Conservation (phyloP, 1,140 invertebrate species). For the Pseudomyrmex gracilis region DNA sequence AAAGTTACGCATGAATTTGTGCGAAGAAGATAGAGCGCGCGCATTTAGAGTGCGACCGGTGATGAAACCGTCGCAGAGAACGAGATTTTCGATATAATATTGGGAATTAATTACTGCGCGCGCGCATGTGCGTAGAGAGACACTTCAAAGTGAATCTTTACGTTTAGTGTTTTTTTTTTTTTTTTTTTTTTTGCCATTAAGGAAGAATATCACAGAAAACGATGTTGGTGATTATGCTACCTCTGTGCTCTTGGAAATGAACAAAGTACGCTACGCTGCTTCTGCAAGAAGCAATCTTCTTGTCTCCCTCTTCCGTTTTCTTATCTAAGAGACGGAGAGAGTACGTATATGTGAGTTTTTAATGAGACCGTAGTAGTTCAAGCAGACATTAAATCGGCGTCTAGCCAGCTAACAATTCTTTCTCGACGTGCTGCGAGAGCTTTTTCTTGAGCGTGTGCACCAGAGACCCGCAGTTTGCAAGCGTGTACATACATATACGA, state of each 20-base stretch:
- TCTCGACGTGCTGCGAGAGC: background rate
- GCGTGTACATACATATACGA: background rate
- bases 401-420: slow-evolving; percentile 63
- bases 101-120: background rate
- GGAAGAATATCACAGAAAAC: slow-evolving; percentile 63
- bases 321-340: slow-evolving; percentile 57
- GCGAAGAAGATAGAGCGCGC: background rate
- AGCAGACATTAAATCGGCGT: slow-evolving; percentile 72
- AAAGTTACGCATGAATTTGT: no score
- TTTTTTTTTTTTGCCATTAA: slow-evolving; percentile 65
- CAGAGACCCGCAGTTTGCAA: slow-evolving; percentile 24
- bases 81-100: slow-evolving; percentile 14
- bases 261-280: slow-evolving; percentile 61
- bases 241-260: slow-evolving; percentile 67
- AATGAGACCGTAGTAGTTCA: slow-evolving; percentile 67
- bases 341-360: slow-evolving; percentile 59
- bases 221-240: slow-evolving; percentile 69
- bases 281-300: slow-evolving; percentile 61
- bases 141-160: slow-evolving; percentile 51
- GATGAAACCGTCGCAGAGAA: background rate
- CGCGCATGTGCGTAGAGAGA: background rate
- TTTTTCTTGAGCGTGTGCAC: background rate
- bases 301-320: slow-evolving; percentile 49
- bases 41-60: background rate
- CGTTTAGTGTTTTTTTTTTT: slow-evolving; percentile 61